Conservation (phyloP, 2,797 vertebrate genomes). For the Erithacus rubecula region DNA sequence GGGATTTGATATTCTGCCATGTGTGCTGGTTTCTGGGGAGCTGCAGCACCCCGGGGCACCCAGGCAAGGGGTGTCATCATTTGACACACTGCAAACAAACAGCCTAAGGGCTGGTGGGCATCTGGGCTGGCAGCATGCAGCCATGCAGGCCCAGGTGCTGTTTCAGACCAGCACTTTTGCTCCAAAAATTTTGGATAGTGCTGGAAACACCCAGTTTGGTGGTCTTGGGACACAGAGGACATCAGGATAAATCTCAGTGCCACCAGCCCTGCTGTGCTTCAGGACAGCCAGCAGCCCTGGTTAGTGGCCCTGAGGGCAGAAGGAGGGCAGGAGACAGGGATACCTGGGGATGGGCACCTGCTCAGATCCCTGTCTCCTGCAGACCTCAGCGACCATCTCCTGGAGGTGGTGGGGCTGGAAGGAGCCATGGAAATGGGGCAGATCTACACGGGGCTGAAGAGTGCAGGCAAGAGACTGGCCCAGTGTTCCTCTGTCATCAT, state of each 20-base stretch:
- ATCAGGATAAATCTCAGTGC: not conserved
- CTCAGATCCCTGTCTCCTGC: not conserved
- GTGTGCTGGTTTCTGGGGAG: not conserved
- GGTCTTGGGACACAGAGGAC: not conserved
- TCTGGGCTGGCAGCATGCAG: not conserved
- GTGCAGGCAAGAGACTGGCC: slow-evolving; percentile 89
- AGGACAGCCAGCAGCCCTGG: not conserved
- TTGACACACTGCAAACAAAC: not conserved
- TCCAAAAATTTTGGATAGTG: accelerated
- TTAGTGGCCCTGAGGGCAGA: not conserved
- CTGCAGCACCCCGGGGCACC: not conserved
- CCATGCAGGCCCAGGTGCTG: accelerated
- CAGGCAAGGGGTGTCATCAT: not conserved
- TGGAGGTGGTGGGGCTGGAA: slow-evolving; percentile 91
- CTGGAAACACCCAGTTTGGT: not conserved
- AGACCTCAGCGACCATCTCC: slow-evolving; percentile 77
- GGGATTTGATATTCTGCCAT: not conserved
- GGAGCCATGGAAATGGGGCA: slow-evolving; percentile 97
- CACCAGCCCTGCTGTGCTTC: not conserved
- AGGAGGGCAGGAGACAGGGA: not conserved
- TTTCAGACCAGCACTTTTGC: not conserved
- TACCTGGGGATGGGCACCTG: accelerated
- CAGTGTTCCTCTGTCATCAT: slow-evolving; percentile 90
- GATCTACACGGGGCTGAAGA: slow-evolving; percentile 97
- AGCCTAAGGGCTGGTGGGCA: not conserved